These are phyloP conservation scores for Luscinia luscinia DNA, from an alignment of 2,797 vertebrate species.

Conservation along the genomic window DNA sequence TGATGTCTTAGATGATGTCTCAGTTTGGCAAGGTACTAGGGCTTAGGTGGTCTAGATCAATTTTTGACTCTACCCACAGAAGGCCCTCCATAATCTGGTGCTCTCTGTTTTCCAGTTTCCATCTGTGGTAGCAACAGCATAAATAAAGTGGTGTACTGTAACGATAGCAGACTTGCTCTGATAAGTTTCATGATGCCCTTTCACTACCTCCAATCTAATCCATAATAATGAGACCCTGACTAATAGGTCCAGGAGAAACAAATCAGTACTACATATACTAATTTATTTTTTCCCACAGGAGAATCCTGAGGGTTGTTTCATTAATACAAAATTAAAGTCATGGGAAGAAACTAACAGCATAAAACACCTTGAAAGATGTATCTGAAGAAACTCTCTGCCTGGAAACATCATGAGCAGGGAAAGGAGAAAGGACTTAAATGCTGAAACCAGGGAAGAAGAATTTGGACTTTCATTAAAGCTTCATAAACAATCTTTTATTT, in stretches of 20 bases:
- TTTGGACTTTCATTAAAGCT: neutral
- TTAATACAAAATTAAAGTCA: neutral
- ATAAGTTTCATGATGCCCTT: slow-evolving; percentile 16
- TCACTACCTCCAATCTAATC: neutral
- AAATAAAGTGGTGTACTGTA: slow-evolving; percentile 19
- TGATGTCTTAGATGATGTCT: neutral
- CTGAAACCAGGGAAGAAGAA: neutral
- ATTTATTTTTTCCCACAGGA: neutral
- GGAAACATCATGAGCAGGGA: neutral
- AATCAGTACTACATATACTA: neutral
- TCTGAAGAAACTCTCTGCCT: neutral
- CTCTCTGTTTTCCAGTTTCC: neutral
- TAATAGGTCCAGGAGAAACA: slow-evolving; percentile 9
- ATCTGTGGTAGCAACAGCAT: neutral
- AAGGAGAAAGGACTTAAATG: neutral
- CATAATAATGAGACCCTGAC: neutral
- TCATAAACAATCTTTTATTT: neutral
- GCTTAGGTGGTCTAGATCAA: neutral
- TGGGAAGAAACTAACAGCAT: neutral
- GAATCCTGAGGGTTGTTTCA: neutral
- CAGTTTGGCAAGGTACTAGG: neutral
- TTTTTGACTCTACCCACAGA: neutral
- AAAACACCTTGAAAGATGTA: neutral
- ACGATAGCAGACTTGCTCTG: neutral
- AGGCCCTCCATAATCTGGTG: neutral